Conservation (phyloP, 92 coral and sea anemone species). For the Chrysogorgia sp. region DNA sequence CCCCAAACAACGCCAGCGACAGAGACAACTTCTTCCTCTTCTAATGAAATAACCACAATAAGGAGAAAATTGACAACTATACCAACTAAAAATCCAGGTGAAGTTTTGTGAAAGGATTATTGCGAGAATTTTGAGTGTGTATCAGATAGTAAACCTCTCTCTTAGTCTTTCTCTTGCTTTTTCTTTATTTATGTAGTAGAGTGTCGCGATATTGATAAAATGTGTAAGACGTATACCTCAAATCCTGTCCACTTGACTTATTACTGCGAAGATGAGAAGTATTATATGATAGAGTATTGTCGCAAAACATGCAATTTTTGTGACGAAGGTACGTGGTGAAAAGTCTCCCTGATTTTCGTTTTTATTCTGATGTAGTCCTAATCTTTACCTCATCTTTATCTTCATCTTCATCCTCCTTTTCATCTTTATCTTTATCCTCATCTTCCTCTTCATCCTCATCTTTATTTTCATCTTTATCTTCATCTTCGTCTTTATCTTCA, state of each 20-base stretch:
- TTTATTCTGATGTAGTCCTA: not conserved
- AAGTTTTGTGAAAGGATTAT: no score
- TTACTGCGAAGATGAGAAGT: not conserved
- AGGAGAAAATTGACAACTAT: no score
- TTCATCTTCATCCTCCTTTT: not conserved
- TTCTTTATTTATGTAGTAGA: not conserved
- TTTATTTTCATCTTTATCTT: not conserved
- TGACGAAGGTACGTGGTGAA: not conserved
- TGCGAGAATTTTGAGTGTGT: no score
- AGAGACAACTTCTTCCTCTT: not conserved
- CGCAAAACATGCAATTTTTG: not conserved
- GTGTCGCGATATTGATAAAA: not conserved
- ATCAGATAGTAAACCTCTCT: no score
- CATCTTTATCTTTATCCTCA: not conserved
- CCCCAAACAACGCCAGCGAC: not conserved
- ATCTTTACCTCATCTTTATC: not conserved
- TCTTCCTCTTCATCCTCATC: not conserved
- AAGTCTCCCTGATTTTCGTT: no score
- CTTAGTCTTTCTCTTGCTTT: not conserved
- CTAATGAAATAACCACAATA: not conserved
- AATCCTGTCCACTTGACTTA: not conserved
- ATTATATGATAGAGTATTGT: not conserved
- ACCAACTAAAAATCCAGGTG: no score
- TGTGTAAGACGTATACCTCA: not conserved
- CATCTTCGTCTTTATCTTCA: not conserved